Percentiles rank a stretch among this genome's conserved stretches.
These are phyloP conservation scores for Isichthys henryi DNA, from an alignment of 2,113 vertebrate genomes.

Conservation along the genomic window DNA sequence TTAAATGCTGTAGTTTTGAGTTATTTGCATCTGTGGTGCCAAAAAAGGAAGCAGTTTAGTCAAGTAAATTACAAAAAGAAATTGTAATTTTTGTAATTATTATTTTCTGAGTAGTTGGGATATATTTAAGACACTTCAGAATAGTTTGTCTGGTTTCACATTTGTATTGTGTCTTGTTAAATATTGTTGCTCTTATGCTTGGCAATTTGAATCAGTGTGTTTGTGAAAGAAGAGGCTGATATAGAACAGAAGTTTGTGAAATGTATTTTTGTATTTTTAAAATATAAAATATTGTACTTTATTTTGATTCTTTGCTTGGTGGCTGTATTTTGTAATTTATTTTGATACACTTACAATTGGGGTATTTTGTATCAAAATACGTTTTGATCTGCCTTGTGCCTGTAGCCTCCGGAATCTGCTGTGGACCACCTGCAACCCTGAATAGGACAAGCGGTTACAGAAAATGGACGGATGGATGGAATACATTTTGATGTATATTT, in stretches of 20 bases:
- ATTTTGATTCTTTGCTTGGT: background rate
- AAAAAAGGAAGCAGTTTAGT: background rate
- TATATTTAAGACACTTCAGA: background rate
- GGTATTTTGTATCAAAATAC: background rate
- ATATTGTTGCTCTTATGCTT: background rate
- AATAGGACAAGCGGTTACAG: no score
- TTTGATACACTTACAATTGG: background rate
- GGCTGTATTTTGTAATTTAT: background rate
- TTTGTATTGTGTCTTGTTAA: background rate
- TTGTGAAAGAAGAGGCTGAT: background rate
- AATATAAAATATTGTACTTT: background rate
- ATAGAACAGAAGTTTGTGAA: background rate
- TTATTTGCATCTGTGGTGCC: background rate
- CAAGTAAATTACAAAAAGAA: background rate
- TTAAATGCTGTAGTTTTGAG: background rate
- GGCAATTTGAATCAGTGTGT: background rate
- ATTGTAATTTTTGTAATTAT: background rate
- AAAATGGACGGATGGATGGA: background rate
- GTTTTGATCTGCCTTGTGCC: background rate
- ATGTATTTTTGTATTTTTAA: background rate
- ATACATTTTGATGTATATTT: background rate
- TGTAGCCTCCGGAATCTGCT: background rate
- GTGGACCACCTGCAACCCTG: no score
- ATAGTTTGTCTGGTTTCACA: background rate
- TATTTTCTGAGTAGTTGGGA: background rate